Evolutionary conservation across 2,797 vertebrate genomes (phyloP), one percentile per base, ranked within the genome.

Genomic region (Agapornis canus): DNA sequence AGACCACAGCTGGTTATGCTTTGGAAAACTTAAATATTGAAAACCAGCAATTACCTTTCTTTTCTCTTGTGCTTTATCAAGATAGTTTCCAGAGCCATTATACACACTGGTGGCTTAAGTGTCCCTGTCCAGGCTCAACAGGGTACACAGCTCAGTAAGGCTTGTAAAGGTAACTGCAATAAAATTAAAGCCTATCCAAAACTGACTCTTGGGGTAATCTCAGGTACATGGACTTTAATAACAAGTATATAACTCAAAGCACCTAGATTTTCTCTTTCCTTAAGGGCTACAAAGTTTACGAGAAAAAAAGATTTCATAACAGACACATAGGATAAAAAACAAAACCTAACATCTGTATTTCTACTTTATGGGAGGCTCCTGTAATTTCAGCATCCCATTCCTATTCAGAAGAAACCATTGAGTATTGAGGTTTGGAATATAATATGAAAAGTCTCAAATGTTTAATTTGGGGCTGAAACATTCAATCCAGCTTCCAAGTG

Each of bases 401-500:
- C 47, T 73, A 66, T 80, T 70, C 89, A 89, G 48, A 86, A 56
- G 49, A 89, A 90, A 81, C 19, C 3, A 8, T 1, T n/a, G 43
- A 82, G 14, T 43, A 19, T 25, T 72, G 26, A 88, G 81, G 59
- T n/a, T 51, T 47, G 32, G 59, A 82, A 96, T 88, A 82, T 5
- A 54, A 49, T 60, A 69, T n/a, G 21, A 93, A 81, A 82, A 49
- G 21, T 35, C 52, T 75, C 35, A 52, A 72, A 29, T 73, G 11
- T 76, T 92, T 90, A 27, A 76, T 86, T 85, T 81, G 15, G 9
- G 57, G 45, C 29, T 70, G 64, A 93, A 89, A 54, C 13, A 51
- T 66, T 89, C 84, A 92, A 84, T 93, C 66, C 54, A 79, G 35
- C 49, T 82, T 89, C 42, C 56, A 66, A 72, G 32, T 31, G 10